Evolutionary conservation across 1,140 invertebrate genomes (phyloP).

Genomic region (Thrips palmi): DNA sequence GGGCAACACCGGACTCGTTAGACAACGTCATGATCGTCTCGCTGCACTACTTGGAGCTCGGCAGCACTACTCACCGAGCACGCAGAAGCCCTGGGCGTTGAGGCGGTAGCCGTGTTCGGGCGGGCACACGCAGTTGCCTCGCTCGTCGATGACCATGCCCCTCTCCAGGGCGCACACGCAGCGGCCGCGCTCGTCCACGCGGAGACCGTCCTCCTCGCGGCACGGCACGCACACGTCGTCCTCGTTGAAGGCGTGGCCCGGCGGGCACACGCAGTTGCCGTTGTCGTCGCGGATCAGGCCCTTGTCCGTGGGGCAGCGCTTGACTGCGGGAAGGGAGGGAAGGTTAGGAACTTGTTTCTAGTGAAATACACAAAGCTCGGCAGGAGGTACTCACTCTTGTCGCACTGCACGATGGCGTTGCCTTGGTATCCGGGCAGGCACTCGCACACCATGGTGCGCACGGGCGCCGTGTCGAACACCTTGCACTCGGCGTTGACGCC

Average conservation of each 20-base stretch:
- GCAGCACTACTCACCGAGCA: constrained; percentile 24
- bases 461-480: constrained; percentile 59
- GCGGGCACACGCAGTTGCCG: constrained; percentile 55
- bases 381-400: constrained; percentile 33
- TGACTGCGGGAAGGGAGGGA: constrained; percentile 26
- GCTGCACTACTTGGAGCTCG: not conserved
- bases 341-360: not conserved
- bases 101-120: constrained; percentile 46
- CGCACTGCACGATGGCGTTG: constrained; percentile 58
- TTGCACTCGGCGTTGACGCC: constrained; percentile 61
- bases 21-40: not conserved
- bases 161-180: constrained; percentile 62
- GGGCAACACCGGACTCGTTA: not conserved
- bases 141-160: constrained; percentile 52
- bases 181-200: constrained; percentile 51
- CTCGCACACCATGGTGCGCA: constrained; percentile 74
- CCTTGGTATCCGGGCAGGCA: constrained; percentile 70
- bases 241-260: constrained; percentile 51
- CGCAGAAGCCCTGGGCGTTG: constrained; percentile 43
- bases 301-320: constrained; percentile 45
- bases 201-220: constrained; percentile 43
- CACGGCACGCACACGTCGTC: constrained; percentile 60
- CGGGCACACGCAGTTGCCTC: constrained; percentile 60
- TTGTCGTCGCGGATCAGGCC: constrained; percentile 46
- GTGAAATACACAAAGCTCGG: not conserved